Conservation (phyloP, 2,888 invertebrate genomes). For the Ctenicera cuprea region DNA sequence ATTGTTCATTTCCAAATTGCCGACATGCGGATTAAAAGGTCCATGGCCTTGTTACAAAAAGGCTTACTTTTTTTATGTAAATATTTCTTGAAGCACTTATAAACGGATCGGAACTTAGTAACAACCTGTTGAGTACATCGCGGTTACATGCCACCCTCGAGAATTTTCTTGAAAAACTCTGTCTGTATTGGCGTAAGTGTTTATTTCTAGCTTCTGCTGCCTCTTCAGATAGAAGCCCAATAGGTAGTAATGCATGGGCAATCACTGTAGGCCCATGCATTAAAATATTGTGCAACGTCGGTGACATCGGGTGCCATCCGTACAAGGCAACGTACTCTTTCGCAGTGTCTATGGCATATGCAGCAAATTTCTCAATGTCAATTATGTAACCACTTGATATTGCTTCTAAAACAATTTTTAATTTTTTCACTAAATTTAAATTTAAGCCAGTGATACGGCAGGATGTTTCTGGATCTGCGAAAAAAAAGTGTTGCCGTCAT, state of each 20-base stretch:
- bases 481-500: conserved; percentile 53
- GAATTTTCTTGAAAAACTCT: too few relatives aligned
- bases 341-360: conserved; percentile 49
- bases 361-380: conserved; percentile 47
- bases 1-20: too few relatives aligned
- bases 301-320: conserved; percentile 61
- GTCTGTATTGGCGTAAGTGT: too few relatives aligned
- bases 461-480: conserved; percentile 50
- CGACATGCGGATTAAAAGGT: too few relatives aligned
- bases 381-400: conserved; percentile 54
- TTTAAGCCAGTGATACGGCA: conserved; percentile 64
- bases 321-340: conserved; percentile 58
- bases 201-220: conserved; percentile 46
- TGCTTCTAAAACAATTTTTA: conserved; percentile 62
- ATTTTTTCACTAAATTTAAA: conserved; percentile 58
- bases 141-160: too few relatives aligned
- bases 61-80: too few relatives aligned
- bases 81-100: too few relatives aligned
- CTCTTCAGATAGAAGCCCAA: conserved; percentile 54
- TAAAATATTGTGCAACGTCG: conserved; percentile 61
- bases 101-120: too few relatives aligned
- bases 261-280: conserved; percentile 58
- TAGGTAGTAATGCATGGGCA: conserved; percentile 59
- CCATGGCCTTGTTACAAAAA: too few relatives aligned
- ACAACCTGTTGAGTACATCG: too few relatives aligned